phyloP scores from a whole-genome alignment of 1,140 invertebrate species.

The Rhagoletis pomonella region DNA sequence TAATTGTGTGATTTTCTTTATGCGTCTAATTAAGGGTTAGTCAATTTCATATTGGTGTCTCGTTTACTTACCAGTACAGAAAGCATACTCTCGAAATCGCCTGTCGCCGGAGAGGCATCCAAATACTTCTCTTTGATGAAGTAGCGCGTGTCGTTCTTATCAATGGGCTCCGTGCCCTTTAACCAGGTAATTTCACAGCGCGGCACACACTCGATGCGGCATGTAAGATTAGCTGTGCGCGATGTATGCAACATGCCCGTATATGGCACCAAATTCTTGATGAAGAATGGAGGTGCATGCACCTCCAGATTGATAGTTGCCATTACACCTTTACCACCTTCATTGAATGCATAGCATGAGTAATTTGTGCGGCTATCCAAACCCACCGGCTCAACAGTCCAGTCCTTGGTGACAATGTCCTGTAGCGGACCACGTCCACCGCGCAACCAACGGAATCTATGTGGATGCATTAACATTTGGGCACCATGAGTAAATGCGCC shows the following conservation, averaged over 20 bases:
- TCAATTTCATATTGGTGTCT: too few relatives aligned
- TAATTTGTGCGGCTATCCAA: constrained; percentile 90
- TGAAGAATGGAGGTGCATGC: constrained; percentile 89
- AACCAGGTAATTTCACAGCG: constrained; percentile 89
- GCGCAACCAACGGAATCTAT: constrained; percentile 86
- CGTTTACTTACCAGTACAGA: constrained; percentile 82
- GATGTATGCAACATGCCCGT: constrained; percentile 82
- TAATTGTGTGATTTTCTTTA: too few relatives aligned
- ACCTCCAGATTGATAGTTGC: constrained; percentile 86
- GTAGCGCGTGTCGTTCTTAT: constrained; percentile 80
- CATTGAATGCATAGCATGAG: constrained; percentile 88
- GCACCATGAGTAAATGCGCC: constrained; percentile 68
- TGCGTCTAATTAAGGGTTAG: too few relatives aligned
- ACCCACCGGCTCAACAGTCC: constrained; percentile 86
- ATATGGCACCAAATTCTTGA: constrained; percentile 86
- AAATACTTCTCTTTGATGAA: constrained; percentile 80
- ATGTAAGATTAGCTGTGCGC: constrained; percentile 85
- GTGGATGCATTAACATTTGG: constrained; percentile 68
- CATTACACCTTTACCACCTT: constrained; percentile 84
- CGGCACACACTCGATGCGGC: constrained; percentile 91
- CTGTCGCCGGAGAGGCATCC: constrained; percentile 82
- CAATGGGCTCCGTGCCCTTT: constrained; percentile 82
- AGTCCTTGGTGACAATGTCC: constrained; percentile 83
- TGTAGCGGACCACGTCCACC: constrained; percentile 81
- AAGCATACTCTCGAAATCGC: constrained; percentile 90